A percentile compares a stretch with the other conserved stretches of the same genome.
These are phyloP conservation scores for Drosophila tanythrix DNA, from an alignment of 2,888 invertebrate species.

Conservation along the genomic window DNA sequence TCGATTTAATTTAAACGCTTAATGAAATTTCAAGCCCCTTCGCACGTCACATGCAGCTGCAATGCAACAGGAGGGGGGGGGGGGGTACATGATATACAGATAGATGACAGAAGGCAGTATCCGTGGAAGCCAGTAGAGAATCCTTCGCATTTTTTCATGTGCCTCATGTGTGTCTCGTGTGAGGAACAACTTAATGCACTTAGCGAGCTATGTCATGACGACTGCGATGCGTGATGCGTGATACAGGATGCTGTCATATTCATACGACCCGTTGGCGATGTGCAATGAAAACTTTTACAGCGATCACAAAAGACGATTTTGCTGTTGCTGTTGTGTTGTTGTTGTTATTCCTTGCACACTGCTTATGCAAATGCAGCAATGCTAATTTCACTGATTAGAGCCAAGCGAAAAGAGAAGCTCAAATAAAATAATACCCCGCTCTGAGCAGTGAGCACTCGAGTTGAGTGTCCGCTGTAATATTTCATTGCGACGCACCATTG, in stretches of 20 bases:
- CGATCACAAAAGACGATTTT: constrained; percentile 43
- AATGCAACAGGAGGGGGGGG: constrained; percentile 31
- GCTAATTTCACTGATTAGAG: constrained; percentile 76
- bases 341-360: not conserved
- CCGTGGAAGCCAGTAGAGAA: constrained; percentile 21
- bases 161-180: constrained; percentile 46
- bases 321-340: constrained; percentile 5
- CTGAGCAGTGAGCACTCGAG: constrained; percentile 27
- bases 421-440: constrained; percentile 17
- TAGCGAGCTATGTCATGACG: constrained; percentile 70
- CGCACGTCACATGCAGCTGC: constrained; percentile 72
- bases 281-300: constrained; percentile 42
- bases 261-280: constrained; percentile 59
- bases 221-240: constrained; percentile 37
- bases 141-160: constrained; percentile 53
- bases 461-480: constrained; percentile 61
- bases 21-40: constrained; percentile 77
- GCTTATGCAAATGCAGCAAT: constrained; percentile 69
- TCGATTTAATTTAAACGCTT: constrained; percentile 76
- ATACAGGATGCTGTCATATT: constrained; percentile 58
- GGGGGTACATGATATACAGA: constrained; percentile 1
- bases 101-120: constrained; percentile 9
- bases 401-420: constrained; percentile 12
- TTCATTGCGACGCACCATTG: constrained; percentile 79
- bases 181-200: constrained; percentile 84